Base-by-base conservation (phyloP, 2,888 invertebrate species). In the Dasysyrphus tricinctus region DNA sequence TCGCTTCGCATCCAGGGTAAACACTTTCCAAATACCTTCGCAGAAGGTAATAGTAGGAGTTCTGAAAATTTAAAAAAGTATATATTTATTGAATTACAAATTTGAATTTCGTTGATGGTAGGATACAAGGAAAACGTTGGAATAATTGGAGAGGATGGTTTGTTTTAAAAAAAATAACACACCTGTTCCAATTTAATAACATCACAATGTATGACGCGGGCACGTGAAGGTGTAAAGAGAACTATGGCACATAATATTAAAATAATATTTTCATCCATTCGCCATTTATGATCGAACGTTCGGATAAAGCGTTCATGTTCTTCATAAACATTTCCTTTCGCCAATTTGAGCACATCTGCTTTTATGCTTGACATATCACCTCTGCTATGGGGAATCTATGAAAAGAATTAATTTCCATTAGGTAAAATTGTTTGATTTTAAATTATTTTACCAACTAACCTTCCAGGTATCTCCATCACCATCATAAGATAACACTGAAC, bases 401-500 rank as follows among this genome's bases (percentile, higher is more conserved):
- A 65, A 5, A 24, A 32, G 7, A 54, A 11, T 32, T 7, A 1
- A 29, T 29, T 34, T 44, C 5, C 1, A 2, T 47, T 59, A 75
- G 42, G 16, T 49, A 39, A 77, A 59, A 63, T 39, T 37, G n/a
- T 9, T 51, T 2, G 1, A 61, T 19, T 47, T 16, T 61, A 39
- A 76, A 47, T 16, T 7, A 12, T 54, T 32, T 4, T 29, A 76
- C 8, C n/a, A 24, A 49, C 49, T 89, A 91, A 97, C 97, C 94
- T 96, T 96, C 99, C 99, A 99, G 67, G 96, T 96, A 90, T 97
- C 96, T 88, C 96, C 95, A 89, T 97, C 97, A 56, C 90, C 90
- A 91, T 98, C 98, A 91, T 98, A 99, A 61, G 97, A 97, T 94
- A 97, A 96, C 0, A 97, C 97, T 88, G 98, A 98, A 14, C 98